Conservation (phyloP, 2,888 invertebrate genomes). For the Heliothis peltigera region DNA sequence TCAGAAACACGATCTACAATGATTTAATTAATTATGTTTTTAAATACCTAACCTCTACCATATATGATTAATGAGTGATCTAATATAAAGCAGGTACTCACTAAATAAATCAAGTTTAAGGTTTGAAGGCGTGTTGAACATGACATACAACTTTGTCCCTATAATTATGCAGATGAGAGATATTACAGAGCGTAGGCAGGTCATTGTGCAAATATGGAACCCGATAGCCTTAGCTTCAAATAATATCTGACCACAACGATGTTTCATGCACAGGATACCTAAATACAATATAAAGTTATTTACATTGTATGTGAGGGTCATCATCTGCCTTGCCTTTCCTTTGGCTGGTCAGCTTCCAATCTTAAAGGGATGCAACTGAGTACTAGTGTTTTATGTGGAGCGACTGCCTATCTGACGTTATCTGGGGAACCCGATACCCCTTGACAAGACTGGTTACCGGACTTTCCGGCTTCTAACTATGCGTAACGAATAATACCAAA, state of each 20-base stretch:
- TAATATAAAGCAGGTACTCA: constrained; percentile 47
- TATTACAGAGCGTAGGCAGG: constrained; percentile 41
- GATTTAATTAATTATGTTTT: too few relatives aligned
- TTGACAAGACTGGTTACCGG: too few relatives aligned
- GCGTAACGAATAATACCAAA: too few relatives aligned
- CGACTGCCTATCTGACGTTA: too few relatives aligned
- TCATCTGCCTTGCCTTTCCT: too few relatives aligned
- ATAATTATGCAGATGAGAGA: constrained; percentile 40
- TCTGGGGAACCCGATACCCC: too few relatives aligned
- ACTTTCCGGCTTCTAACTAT: too few relatives aligned
- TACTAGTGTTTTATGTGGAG: too few relatives aligned
- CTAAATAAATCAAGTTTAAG: constrained; percentile 17
- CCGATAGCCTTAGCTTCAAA: constrained; percentile 55
- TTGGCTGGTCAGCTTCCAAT: too few relatives aligned
- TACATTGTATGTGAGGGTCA: constrained; percentile 6
- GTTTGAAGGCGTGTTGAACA: constrained; percentile 24
- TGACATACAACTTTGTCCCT: constrained; percentile 24
- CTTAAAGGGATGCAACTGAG: too few relatives aligned
- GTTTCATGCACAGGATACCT: constrained; percentile 5
- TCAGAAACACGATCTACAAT: too few relatives aligned
- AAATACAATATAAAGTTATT: background rate
- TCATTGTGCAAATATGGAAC: constrained; percentile 51
- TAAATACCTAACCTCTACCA: too few relatives aligned
- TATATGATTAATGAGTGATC: constrained; percentile 31
- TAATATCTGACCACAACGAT: constrained; percentile 19